Evolutionary conservation across 2,888 invertebrate genomes (phyloP), one percentile per base, ranked within the genome.

Genomic region (Cecidostiba fungosa): DNA sequence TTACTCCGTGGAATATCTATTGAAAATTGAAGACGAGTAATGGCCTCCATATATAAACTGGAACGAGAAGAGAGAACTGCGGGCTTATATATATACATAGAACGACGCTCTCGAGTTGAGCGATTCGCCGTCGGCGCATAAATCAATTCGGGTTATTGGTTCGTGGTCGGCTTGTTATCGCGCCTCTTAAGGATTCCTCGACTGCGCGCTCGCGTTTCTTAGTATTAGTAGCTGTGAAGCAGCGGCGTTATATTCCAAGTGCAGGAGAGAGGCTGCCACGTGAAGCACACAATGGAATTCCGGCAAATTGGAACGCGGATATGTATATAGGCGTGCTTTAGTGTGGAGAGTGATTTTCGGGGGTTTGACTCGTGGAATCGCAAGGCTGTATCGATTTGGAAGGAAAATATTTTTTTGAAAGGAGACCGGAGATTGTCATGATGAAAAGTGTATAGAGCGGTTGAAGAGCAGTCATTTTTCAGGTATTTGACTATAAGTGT

Each of bases 61-160:
- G 77, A 82, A 66, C 84, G 84, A 77, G 47, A 73, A 50, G 72
- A 47, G 54, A 10, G n/a, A 19, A 29, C 66, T 66, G 66, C 66
- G 29, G 14, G 66, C 1, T 19, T 54, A n/a, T 50, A 32, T 16
- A 43, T 29, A 29, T 14, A 29, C 14, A 26, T 14, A 77, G 66
- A 23, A 47, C 16, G 69, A 16, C 19, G 19, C 29, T n/a, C 76
- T 82, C 59, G 14, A 74, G 62, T 59, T 62, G 70, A 85, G 70
- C 76, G 59, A 77, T 82, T 77, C 73, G 82, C 73, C 73, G 59
- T 8, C 43, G 43, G 66, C n/a, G 74, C 85, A 79, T 83, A 79
- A 86, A 86, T 86, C 85, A 83, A 82, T 82, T 79, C 83, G 77
- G 77, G 70, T 81, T 85, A 85, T 85, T 85, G 85, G 77, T 81